A percentile compares a stretch with the other conserved stretches of the same genome.
Evolutionary conservation across 2,888 invertebrate genomes (phyloP).

Genomic region (Nymphalis polychloros): DNA sequence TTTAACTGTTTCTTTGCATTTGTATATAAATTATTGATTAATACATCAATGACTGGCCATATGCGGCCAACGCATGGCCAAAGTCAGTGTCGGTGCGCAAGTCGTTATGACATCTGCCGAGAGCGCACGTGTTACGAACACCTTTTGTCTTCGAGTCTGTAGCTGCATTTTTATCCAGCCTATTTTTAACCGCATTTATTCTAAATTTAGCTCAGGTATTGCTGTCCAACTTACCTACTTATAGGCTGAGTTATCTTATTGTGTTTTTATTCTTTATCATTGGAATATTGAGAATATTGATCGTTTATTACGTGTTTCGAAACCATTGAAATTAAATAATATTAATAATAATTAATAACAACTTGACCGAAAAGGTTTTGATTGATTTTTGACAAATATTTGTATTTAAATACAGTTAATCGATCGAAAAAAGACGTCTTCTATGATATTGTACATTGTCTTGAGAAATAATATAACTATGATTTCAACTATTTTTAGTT

Average conservation of each 20-base stretch:
- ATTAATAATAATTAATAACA: too few species aligned
- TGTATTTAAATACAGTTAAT: too few species aligned
- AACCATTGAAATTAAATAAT: too few species aligned
- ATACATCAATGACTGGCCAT: slow-evolving; percentile 19
- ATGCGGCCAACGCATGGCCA: slow-evolving; percentile 25
- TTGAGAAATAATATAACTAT: too few species aligned
- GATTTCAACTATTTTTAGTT: too few species aligned
- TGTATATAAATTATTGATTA: background rate
- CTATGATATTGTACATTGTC: too few species aligned
- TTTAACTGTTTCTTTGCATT: background rate
- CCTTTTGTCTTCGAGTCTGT: slow-evolving; percentile 69
- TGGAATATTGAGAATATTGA: background rate
- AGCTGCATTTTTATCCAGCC: slow-evolving; percentile 63
- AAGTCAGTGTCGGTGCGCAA: slow-evolving; percentile 9
- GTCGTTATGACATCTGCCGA: slow-evolving; percentile 41
- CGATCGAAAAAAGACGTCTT: too few species aligned
- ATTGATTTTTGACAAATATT: too few species aligned
- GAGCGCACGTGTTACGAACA: slow-evolving; percentile 53
- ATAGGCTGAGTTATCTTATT: background rate
- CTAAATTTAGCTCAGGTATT: slow-evolving; percentile 50
- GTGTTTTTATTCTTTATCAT: background rate
- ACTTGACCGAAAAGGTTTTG: too few species aligned
- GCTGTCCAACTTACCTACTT: slow-evolving; percentile 11
- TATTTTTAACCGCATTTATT: slow-evolving; percentile 70
- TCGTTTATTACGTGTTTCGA: background rate